Evolutionary conservation across 2,797 vertebrate genomes (phyloP), one percentile per base, ranked within the genome.

Genomic region (Pterois miles): DNA sequence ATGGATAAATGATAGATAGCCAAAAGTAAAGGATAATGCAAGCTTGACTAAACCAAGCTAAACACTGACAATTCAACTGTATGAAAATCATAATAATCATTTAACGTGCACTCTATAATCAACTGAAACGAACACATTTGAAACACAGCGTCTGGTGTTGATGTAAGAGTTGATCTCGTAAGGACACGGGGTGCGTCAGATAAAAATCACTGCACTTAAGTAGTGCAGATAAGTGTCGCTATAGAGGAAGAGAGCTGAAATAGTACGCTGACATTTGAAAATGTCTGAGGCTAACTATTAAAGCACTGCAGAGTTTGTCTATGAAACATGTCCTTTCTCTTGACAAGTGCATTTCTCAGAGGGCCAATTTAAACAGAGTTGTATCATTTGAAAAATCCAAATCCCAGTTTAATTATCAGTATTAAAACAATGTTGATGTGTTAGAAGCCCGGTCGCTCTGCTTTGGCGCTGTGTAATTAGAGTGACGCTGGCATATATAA

Each of bases 261-360:
- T 13, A 48, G 43, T 53, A 43, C 54, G 34, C 58, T 81, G 72
- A 76, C 76, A 86, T 88, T 83, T 87, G 12, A 88, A 90, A 86
- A 89, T 73, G 59, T 81, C 65, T 73, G 33, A 91, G 58, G 67
- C 78, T 74, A 82, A 82, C 79, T 74, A 72, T 85, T 78, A 84
- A 78, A 88, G 65, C 59, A 36, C 25, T 43, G 5, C 25, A 33
- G 23, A 60, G 64, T 68, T 80, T 71, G 66, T 54, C 70, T 76
- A n/a, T 80, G 71, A 86, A 80, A 77, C 40, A 46, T 50, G 70
- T 57, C 33, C 38, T 43, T 29, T 60, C 36, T 70, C 36, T 43
- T 54, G 43, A 60, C 2, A 25, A 56, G 68, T 46, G 29, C 58
- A 46, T 68, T 72, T 76, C 59, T 74, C 62, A 43, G 23, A 87